Evolutionary conservation across 2,888 invertebrate genomes (phyloP), one percentile per base, ranked within the genome.

Genomic region (Chrysolina americana): DNA sequence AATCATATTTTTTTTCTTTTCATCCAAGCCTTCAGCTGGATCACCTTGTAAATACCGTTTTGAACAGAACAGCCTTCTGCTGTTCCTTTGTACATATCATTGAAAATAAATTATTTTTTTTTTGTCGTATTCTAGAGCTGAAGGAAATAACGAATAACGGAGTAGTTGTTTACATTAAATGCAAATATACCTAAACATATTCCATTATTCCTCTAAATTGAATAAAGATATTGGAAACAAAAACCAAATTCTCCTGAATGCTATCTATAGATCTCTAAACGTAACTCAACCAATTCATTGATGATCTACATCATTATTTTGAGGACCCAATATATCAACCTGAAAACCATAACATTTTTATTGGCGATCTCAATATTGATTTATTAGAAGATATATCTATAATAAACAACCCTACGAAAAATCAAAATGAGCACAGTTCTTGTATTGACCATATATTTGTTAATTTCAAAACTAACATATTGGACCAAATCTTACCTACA

Each of bases 381-480:
- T 48, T 15, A 48, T 48, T 48, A 48, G 48, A 48, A 4, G 15
- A 48, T 15, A 48, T 13, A 8, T 48, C 15, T 13, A n/a, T 3
- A 48, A 48, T 48, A 48, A 48, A 48, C 48, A 48, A 48, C 48
- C 11, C 48, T 10, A 48, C 48, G 13, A 48, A 13, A 48, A 48
- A 10, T 48, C 48, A 48, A 48, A 48, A 48, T 48, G 48, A 48
- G 15, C 48, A 48, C 48, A n/a, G n/a, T n/a, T n/a, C n/a, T n/a
- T n/a, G n/a, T n/a, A n/a, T n/a, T n/a, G n/a, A n/a, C n/a, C n/a
- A 48, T 48, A 48, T 48, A 48, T 48, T 15, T 13, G n/a, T 48
- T 4, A 48, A 48, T 48, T 48, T 4, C n/a, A 48, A 48, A 48
- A 8, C 48, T 48, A 48, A 48, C 15, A 15, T 48, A 48, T 4